Evolutionary conservation across 35 echinoderm and acorn worm species (phyloP), one percentile per base, ranked within the genome.

Genomic region (Lytechinus variegatus): DNA sequence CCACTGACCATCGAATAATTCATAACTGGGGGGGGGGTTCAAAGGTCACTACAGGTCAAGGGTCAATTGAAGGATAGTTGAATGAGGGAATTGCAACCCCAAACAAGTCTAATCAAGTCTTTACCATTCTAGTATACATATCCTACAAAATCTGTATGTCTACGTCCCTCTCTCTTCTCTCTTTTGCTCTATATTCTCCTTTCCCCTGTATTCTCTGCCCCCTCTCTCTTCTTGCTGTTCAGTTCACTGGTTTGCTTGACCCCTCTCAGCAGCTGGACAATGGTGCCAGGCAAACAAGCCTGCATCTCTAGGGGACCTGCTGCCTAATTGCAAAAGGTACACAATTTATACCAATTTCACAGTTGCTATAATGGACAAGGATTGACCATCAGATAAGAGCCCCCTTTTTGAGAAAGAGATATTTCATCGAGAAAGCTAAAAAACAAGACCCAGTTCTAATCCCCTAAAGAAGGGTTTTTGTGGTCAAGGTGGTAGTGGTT

Each of bases 341-440:
- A 79, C 66, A 79, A 79, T 79, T 79, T 79, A 79, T 79, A 79
- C 66, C 66, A 79, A 79, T 79, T 79, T 79, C 66, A 79, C 66
- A 79, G 66, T 79, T 79, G 66, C 66, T 79, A 24, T 79, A 79
- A 79, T 79, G 66, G 66, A 79, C 66, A 79, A 79, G 66, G n/a
- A 19, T 79, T 79, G 66, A 79, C 66, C 66, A 79, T 79, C 66
- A 79, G 66, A 79, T 79, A 79, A 79, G 66, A 79, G 21, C 19
- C 24, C 66, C n/a, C 19, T 21, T 71, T 79, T 16, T 24, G 66
- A 79, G 61, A 71, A 14, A 71, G 61, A 71, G 66, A 79, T 79
- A 79, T 79, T 79, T 79, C 66, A 79, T 79, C 66, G 24, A 79
- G 66, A 79, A 79, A 79, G 19, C 21, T 19, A 19, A 79, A 72